phyloP scores from a whole-genome alignment of 2,888 invertebrate genomes.

The Ligdia adustata region DNA sequence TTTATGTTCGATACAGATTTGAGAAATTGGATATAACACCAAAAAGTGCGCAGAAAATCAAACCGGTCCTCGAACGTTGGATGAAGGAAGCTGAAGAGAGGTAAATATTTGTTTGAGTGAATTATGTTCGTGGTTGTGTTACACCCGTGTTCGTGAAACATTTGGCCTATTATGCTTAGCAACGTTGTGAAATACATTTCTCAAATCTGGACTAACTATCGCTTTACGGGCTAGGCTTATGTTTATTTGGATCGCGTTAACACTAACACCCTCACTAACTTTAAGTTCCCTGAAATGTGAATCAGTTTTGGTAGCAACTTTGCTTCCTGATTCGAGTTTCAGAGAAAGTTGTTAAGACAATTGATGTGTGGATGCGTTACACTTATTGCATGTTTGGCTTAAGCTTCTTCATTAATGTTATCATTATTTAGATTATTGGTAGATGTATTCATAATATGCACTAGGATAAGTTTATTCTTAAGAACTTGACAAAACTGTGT shows the following conservation, averaged over 20 bases:
- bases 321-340: constrained; percentile 37
- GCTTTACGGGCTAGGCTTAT: constrained; percentile 69
- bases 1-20: constrained; percentile 91
- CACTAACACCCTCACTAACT: constrained; percentile 39
- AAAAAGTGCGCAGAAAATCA: constrained; percentile 99
- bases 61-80: constrained; percentile 99
- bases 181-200: constrained; percentile 76
- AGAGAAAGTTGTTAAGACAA: constrained; percentile 26
- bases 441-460: constrained; percentile 5
- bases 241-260: constrained; percentile 52
- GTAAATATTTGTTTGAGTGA: constrained; percentile 85
- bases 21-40: constrained; percentile 99
- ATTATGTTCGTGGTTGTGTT: constrained; percentile 72
- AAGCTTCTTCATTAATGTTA: constrained; percentile 1
- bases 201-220: constrained; percentile 83
- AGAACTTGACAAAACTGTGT: no score
- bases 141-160: constrained; percentile 75
- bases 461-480: no score
- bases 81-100: constrained; percentile 99
- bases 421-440: background rate
- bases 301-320: constrained; percentile 10
- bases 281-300: constrained; percentile 22
- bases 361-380: constrained; percentile 31
- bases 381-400: constrained; percentile 31
- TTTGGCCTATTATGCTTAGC: constrained; percentile 82